These are phyloP conservation scores for Hemithea aestivaria DNA, from an alignment of 2,888 invertebrate genomes.

Conservation along the genomic window DNA sequence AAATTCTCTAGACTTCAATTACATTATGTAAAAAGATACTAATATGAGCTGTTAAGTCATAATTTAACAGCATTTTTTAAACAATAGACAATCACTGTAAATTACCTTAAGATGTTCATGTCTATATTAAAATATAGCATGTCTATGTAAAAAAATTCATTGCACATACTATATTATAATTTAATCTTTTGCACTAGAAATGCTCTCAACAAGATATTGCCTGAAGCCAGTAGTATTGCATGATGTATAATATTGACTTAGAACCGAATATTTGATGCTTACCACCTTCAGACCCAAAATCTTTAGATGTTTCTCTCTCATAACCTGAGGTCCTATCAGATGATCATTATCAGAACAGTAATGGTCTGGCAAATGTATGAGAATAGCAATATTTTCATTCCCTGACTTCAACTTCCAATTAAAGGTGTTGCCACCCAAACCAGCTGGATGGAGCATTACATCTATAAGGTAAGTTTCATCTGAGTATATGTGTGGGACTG, in stretches of 20 bases:
- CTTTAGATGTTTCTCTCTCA: conserved; percentile 81
- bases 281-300: conserved; percentile 82
- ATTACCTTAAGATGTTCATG: too few relatives aligned
- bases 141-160: too few relatives aligned
- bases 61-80: too few relatives aligned
- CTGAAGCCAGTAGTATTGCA: conserved; percentile 67
- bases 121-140: too few relatives aligned
- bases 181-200: conserved; percentile 49
- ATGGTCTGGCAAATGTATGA: conserved; percentile 83
- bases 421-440: conserved; percentile 53
- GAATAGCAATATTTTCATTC: conserved; percentile 74
- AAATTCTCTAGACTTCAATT: too few relatives aligned
- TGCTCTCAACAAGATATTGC: conserved; percentile 70
- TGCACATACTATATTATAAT: too few relatives aligned
- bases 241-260: conserved; percentile 68
- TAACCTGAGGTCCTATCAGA: conserved; percentile 81
- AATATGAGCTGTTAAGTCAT: too few relatives aligned
- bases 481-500: conserved; percentile 75
- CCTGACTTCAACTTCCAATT: conserved; percentile 65
- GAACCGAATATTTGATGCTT: conserved; percentile 73
- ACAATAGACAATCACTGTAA: too few relatives aligned
- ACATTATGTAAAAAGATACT: too few relatives aligned
- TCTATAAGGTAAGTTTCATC: conserved; percentile 81
- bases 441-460: conserved; percentile 75
- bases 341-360: conserved; percentile 77